phyloP scores from a whole-genome alignment of 2,888 invertebrate species.

The Salpingus planirostris region DNA sequence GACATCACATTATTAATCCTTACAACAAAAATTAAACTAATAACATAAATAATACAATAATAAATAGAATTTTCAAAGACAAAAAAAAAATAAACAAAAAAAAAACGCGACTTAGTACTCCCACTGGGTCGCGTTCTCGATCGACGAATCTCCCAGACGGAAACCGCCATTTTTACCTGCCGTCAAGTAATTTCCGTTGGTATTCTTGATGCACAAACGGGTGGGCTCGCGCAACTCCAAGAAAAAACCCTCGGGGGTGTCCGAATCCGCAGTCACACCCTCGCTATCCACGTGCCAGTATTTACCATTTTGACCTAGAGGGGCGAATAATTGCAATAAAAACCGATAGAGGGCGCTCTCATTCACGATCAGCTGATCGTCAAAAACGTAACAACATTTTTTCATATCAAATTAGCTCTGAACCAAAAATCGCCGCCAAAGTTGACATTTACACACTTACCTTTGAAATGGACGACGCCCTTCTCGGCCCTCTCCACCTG shows the following conservation, averaged over 20 bases:
- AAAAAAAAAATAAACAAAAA: slow-evolving; percentile 12
- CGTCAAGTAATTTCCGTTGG: slow-evolving; percentile 67
- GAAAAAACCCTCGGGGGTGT: slow-evolving; percentile 77
- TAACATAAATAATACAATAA: slow-evolving; percentile 17
- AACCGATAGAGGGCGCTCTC: too few species aligned
- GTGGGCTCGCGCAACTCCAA: slow-evolving; percentile 90
- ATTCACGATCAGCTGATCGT: too few species aligned
- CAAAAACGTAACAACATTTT: too few species aligned
- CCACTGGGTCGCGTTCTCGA: slow-evolving; percentile 81
- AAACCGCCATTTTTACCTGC: slow-evolving; percentile 89
- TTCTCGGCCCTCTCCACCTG: slow-evolving; percentile 82
- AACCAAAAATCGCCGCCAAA: too few species aligned
- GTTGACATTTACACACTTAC: too few species aligned
- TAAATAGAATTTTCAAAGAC: slow-evolving; percentile 22
- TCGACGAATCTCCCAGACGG: slow-evolving; percentile 70
- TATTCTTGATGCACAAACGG: slow-evolving; percentile 79
- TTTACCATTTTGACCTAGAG: slow-evolving; percentile 84
- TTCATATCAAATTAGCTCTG: too few species aligned
- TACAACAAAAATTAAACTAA: slow-evolving; percentile 17
- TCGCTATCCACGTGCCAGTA: slow-evolving; percentile 92
- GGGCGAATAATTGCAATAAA: too few species aligned
- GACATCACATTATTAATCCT: slow-evolving; percentile 16
- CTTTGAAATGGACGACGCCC: slow-evolving; percentile 86
- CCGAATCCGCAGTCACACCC: slow-evolving; percentile 77
- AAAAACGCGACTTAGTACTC: slow-evolving; percentile 61